Percentiles rank a stretch among this genome's conserved stretches.
These are phyloP conservation scores for Conus ventricosus DNA, from an alignment of 1,140 invertebrate genomes.

Conservation along the genomic window DNA sequence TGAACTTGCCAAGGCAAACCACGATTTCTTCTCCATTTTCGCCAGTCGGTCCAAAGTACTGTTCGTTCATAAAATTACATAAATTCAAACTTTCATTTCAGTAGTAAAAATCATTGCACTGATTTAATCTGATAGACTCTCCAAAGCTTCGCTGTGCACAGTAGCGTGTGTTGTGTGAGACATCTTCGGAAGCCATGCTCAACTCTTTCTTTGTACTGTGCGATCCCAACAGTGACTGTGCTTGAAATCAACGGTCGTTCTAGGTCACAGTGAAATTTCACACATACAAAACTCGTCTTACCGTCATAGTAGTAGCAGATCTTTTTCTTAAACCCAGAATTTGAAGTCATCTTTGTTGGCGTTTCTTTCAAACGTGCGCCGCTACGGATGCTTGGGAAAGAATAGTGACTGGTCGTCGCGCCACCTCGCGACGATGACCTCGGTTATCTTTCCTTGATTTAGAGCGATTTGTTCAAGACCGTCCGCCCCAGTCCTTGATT, in stretches of 20 bases:
- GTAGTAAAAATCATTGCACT: too few species aligned
- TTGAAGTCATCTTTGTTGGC: slow-evolving; percentile 18
- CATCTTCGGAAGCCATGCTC: not conserved
- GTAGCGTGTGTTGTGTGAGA: too few species aligned
- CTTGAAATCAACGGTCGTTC: not conserved
- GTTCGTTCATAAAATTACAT: too few species aligned
- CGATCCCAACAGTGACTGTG: not conserved
- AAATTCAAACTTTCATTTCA: too few species aligned
- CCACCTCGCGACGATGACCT: not conserved
- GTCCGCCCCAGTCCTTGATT: not conserved
- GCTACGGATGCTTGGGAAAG: not conserved
- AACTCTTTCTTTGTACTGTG: not conserved
- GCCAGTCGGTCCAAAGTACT: too few species aligned
- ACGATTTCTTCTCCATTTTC: too few species aligned
- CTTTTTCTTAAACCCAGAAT: slow-evolving; percentile 61
- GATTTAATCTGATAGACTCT: too few species aligned
- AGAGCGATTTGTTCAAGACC: too few species aligned
- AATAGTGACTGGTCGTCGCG: not conserved
- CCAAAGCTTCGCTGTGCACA: too few species aligned
- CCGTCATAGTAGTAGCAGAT: slow-evolving; percentile 99
- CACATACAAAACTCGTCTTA: slow-evolving; percentile 81
- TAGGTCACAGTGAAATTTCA: not conserved
- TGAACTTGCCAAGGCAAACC: not conserved
- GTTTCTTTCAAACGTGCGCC: not conserved
- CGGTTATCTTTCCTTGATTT: not conserved